phyloP scores from a whole-genome alignment of 64 coral and sea anemone genomes.

The Cladopsammia gracilis region DNA sequence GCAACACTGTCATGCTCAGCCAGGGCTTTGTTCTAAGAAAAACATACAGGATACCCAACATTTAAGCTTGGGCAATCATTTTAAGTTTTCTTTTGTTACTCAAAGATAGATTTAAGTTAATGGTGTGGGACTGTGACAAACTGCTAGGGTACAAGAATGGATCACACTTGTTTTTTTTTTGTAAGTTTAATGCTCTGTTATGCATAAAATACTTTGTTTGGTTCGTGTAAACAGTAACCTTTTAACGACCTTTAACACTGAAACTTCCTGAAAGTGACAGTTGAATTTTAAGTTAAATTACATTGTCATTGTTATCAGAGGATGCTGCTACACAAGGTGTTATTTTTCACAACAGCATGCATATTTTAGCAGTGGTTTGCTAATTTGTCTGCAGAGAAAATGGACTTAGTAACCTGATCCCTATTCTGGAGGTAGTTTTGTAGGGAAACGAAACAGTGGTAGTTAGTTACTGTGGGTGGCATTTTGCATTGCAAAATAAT shows the following conservation, averaged over 20 bases:
- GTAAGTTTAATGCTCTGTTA: too few species aligned
- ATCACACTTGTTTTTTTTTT: too few species aligned
- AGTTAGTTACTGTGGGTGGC: not conserved
- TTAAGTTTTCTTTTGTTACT: too few species aligned
- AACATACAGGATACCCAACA: too few species aligned
- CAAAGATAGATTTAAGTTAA: too few species aligned
- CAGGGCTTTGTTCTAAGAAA: too few species aligned
- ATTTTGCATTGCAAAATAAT: too few species aligned
- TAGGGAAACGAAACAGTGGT: not conserved
- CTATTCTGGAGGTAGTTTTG: conserved; percentile 7
- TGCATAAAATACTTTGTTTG: not conserved
- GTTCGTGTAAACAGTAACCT: not conserved
- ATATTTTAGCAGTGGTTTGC: not conserved
- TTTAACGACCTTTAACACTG: not conserved
- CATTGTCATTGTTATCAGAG: not conserved
- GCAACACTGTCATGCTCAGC: too few species aligned
- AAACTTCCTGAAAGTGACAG: not conserved
- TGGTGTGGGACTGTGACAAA: too few species aligned
- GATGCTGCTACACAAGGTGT: not conserved
- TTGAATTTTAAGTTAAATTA: not conserved
- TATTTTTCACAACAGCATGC: conserved; percentile 32
- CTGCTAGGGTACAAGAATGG: too few species aligned
- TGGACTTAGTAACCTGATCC: not conserved
- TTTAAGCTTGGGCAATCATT: too few species aligned
- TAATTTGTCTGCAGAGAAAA: not conserved